Percentiles rank a stretch among this genome's conserved stretches.
Evolutionary conservation across 2,888 invertebrate species (phyloP).

Genomic region (Chymomyza caudatula): DNA sequence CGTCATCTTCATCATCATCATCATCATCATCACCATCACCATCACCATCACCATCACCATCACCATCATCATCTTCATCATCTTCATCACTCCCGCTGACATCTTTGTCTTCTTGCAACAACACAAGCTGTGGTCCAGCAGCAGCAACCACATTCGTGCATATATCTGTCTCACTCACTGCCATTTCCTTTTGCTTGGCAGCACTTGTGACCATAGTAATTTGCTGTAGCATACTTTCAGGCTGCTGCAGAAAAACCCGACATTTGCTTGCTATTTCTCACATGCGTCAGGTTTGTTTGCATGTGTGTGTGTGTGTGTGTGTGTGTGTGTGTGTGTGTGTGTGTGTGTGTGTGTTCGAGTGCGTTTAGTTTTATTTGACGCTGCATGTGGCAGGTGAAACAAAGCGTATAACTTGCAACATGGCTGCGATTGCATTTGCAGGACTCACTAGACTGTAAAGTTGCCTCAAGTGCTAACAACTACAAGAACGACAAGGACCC

Average conservation of each 20-base stretch:
- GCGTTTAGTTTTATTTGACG: neutral
- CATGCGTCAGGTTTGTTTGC: neutral
- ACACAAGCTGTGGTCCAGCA: neutral
- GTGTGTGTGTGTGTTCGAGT: neutral
- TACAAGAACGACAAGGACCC: neutral
- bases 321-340: neutral
- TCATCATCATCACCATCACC: neutral
- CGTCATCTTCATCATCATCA: constrained; percentile 1
- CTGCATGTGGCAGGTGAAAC: neutral
- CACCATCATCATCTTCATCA: neutral
- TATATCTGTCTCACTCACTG: neutral
- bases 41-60: neutral
- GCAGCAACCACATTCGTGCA: neutral
- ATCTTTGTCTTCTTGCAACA: neutral
- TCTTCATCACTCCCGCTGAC: neutral
- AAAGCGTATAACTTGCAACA: neutral
- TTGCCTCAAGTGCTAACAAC: neutral
- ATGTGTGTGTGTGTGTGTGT: neutral
- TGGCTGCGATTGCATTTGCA: neutral
- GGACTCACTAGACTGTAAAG: neutral
- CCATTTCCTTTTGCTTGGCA: constrained; percentile 28
- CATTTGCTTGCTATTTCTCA: neutral
- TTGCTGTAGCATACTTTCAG: constrained; percentile 31
- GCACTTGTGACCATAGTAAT: constrained; percentile 26
- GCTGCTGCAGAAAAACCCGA: constrained; percentile 8